These are phyloP conservation scores for Schrankia costaestrigalis DNA, from an alignment of 2,888 invertebrate species.

Conservation along the genomic window DNA sequence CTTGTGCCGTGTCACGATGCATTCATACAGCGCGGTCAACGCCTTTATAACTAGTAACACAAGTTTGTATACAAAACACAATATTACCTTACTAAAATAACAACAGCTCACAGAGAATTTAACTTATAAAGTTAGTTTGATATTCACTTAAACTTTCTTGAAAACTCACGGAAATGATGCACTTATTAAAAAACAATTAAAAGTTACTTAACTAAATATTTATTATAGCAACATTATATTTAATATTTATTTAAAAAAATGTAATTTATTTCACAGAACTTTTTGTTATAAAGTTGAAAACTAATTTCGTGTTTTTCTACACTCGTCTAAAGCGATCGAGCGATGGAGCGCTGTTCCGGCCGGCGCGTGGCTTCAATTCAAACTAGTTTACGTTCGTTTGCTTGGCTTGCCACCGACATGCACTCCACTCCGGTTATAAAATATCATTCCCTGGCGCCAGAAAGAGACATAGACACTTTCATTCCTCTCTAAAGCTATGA, in stretches of 20 bases:
- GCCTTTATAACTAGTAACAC: conserved; percentile 44
- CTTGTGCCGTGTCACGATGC: conserved; percentile 30
- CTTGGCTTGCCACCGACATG: conserved; percentile 36
- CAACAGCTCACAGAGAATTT: conserved; percentile 8
- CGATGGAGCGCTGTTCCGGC: conserved; percentile 33
- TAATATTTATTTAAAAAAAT: no score
- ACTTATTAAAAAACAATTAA: background rate
- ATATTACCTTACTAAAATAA: conserved; percentile 19
- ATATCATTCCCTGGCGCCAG: conserved; percentile 35
- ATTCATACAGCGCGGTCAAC: conserved; percentile 44
- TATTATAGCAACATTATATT: no score
- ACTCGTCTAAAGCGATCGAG: conserved; percentile 15
- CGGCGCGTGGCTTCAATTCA: conserved; percentile 32
- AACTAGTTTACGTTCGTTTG: conserved; percentile 42
- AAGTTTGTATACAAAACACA: conserved; percentile 23
- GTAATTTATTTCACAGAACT: no score
- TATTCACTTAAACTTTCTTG: no score
- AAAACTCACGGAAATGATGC: no score
- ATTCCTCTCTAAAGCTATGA: conserved; percentile 21
- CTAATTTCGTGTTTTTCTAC: background rate
- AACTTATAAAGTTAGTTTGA: conserved; percentile 1
- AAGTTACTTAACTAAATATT: background rate
- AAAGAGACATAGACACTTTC: conserved; percentile 19
- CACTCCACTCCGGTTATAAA: no score
- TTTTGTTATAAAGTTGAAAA: background rate